A percentile compares a stretch with the other conserved stretches of the same genome.
Conservation (phyloP, 1,140 invertebrate species). For the Adelges cooleyi region DNA sequence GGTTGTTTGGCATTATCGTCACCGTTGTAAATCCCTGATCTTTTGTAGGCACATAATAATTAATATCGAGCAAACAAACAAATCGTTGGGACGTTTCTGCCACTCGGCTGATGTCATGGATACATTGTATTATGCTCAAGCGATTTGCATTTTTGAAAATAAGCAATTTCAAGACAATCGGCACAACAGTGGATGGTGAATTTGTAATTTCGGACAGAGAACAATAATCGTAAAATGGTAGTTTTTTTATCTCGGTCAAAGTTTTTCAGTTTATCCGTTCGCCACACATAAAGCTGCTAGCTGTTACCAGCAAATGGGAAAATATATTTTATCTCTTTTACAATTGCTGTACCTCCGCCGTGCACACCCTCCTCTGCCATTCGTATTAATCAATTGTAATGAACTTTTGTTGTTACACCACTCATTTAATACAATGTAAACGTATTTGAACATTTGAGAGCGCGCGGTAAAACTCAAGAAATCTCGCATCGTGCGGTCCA, state of each 20-base stretch:
- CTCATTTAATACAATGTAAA: neutral
- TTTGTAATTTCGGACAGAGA: neutral
- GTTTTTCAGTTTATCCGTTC: neutral
- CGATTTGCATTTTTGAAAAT: too few relatives aligned
- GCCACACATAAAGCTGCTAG: neutral
- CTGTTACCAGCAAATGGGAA: neutral
- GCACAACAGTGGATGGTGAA: neutral
- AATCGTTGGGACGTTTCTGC: neutral
- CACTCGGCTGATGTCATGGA: too few relatives aligned
- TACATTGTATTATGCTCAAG: too few relatives aligned
- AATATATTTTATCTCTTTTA: conserved; percentile 7
- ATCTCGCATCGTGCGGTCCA: too few relatives aligned
- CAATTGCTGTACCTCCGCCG: too few relatives aligned
- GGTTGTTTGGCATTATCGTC: too few relatives aligned
- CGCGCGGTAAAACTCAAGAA: too few relatives aligned
- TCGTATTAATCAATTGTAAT: conserved; percentile 10
- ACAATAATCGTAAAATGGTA: neutral
- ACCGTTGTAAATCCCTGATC: neutral
- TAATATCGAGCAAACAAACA: neutral
- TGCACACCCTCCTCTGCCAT: too few relatives aligned
- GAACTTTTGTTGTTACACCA: neutral
- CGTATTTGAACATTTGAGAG: too few relatives aligned
- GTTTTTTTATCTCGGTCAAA: conserved; percentile 8
- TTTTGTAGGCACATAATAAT: neutral
- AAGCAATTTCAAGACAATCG: too few relatives aligned